These are phyloP conservation scores for Melipona quadrifasciata DNA, from an alignment of 1,140 invertebrate species.

Conservation along the genomic window DNA sequence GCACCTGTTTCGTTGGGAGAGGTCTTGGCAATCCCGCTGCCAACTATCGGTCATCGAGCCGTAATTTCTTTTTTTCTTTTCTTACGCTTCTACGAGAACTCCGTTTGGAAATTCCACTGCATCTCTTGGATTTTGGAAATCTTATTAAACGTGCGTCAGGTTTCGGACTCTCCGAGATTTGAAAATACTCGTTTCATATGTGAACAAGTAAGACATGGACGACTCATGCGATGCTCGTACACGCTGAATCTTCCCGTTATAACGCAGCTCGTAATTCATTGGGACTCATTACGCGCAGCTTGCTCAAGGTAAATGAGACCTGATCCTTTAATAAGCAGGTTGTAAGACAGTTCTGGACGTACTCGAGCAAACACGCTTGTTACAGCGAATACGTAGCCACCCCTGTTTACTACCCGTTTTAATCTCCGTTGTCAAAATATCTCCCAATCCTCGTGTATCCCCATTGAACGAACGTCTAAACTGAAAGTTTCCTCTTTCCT, in stretches of 20 bases:
- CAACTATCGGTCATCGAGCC: neutral
- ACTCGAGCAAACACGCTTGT: no score
- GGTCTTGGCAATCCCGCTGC: conserved; percentile 5
- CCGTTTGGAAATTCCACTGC: neutral
- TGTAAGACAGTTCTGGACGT: neutral
- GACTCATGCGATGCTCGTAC: neutral
- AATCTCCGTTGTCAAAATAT: neutral
- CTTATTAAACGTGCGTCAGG: neutral
- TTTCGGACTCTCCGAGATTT: neutral
- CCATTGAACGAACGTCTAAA: neutral
- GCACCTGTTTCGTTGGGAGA: neutral
- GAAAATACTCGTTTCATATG: neutral
- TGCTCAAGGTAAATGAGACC: neutral
- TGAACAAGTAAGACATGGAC: neutral
- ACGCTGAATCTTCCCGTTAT: neutral
- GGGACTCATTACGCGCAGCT: neutral
- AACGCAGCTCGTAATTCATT: neutral
- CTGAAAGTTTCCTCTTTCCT: conserved; percentile 5
- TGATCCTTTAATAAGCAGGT: neutral
- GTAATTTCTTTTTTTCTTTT: conserved; percentile 8
- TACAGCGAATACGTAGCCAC: no score
- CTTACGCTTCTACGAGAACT: neutral
- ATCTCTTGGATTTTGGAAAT: neutral
- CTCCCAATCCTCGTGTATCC: neutral
- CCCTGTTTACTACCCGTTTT: no score